Percentiles rank a stretch among this genome's conserved stretches.
These are phyloP conservation scores for Pangasius mekongensis DNA, from an alignment of 2,797 vertebrate species.

Conservation along the genomic window DNA sequence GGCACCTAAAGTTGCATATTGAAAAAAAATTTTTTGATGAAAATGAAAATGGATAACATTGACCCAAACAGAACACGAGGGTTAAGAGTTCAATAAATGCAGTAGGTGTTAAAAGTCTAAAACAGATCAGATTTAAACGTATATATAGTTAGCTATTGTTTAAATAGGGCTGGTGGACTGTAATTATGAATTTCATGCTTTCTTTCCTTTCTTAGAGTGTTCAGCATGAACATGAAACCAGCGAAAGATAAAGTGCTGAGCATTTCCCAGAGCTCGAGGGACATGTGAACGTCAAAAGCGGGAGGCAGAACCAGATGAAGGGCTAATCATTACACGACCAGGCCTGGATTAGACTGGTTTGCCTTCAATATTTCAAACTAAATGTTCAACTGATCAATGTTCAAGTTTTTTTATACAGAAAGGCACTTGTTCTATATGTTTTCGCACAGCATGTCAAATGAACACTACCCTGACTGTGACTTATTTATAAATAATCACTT, in stretches of 20 bases:
- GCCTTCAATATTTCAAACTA: background rate
- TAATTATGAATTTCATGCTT: background rate
- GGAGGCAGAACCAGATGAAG: background rate
- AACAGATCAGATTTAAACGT: background rate
- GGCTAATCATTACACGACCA: background rate
- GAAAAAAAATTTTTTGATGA: background rate
- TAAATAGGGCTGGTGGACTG: background rate
- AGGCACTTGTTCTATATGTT: background rate
- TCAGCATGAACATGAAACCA: conserved; percentile 19
- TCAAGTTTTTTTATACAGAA: background rate
- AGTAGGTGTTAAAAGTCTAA: background rate
- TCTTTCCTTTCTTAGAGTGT: conserved; percentile 28
- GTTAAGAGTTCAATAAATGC: background rate
- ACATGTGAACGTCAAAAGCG: background rate
- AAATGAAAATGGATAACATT: background rate
- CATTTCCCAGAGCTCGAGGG: conserved; percentile 15
- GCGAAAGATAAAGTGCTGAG: conserved; percentile 24
- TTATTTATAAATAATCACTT: background rate
- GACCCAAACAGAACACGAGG: background rate
- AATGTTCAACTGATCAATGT: background rate
- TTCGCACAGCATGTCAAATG: background rate
- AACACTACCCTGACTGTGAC: background rate
- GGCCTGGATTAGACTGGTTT: background rate
- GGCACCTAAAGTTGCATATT: background rate
- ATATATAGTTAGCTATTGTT: background rate